These are phyloP conservation scores for Vollenhovia emeryi DNA, from an alignment of 1,140 invertebrate genomes.

Conservation along the genomic window DNA sequence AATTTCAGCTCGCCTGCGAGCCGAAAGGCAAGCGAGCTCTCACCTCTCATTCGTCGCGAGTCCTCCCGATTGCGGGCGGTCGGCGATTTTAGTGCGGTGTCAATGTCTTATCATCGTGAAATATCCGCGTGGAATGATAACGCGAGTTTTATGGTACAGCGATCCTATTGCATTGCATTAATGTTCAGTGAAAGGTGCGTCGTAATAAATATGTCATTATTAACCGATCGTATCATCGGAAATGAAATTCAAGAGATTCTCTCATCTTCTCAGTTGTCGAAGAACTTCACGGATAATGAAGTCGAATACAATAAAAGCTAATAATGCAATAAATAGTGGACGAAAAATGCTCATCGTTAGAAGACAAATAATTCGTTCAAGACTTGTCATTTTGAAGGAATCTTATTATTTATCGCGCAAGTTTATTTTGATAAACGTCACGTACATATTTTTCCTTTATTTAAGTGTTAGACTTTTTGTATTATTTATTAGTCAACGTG, in stretches of 20 bases:
- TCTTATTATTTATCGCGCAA: not conserved
- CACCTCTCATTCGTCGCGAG: not conserved
- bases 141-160: no score
- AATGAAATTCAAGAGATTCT: not conserved
- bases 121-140: not conserved
- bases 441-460: not conserved
- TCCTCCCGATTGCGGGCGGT: not conserved
- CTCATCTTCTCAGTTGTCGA: not conserved
- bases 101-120: not conserved
- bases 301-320: not conserved
- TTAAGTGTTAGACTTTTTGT: not conserved
- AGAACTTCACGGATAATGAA: not conserved
- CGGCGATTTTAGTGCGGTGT: not conserved
- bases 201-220: not conserved
- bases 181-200: not conserved
- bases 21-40: not conserved
- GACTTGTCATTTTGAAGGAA: not conserved
- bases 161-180: no score
- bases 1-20: slow-evolving; percentile 9
- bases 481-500: not conserved
- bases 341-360: no score
- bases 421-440: not conserved
- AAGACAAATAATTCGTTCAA: not conserved
- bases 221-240: not conserved
- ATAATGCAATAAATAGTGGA: not conserved